Base-by-base conservation (phyloP, 2,797 vertebrate genomes). In the Phoeniculus purpureus region DNA sequence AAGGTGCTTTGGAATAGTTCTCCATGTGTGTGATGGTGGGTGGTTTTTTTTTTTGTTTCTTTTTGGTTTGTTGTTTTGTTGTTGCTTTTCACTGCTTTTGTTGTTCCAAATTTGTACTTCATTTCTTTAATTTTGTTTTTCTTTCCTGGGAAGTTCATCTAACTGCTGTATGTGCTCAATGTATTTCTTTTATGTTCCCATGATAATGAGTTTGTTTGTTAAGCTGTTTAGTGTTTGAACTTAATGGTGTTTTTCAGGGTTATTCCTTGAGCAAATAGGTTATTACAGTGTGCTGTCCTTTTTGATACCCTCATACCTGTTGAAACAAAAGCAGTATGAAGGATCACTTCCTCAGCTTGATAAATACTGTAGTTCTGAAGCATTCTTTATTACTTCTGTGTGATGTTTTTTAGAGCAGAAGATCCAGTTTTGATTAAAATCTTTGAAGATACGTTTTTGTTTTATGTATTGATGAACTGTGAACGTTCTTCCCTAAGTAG, bases 11-110 rank as follows among this genome's bases (percentile, higher is more conserved):
- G 60, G 52, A 34, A 5, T 14, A 54, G 1, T 59, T 91, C 12
- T 54, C 32, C 0, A 0, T 37, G n/a, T 54, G 8, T 26, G 37
- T 15, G 3, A 9, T 16, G 7, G 20, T 48, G n/a, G 7, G 4
- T n/a, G 7, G 8, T 23, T 17, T 51, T 56, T 31, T 27, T 7
- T 21, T 70, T 48, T 8, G 14, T 87, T 59, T 26, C 2, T 47
- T 51, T 37, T 45, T 56, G 6, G 6, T 47, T 59, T 47, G 8
- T 55, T 68, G 5, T 40, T 73, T 31, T 32, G 17, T 59, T 65
- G 3, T 32, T 79, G 27, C 7, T 6, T 20, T 65, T 77, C 37
- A 15, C 12, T 23, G 10, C 29, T n/a, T n/a, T 26, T 26, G 13
- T 27, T 56, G 43, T 51, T 77, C 9, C 17, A 6, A 62, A 56